A percentile compares a stretch with the other conserved stretches of the same genome.
Conservation (phyloP, 1,140 invertebrate genomes). For the Drosophila trapezifrons region DNA sequence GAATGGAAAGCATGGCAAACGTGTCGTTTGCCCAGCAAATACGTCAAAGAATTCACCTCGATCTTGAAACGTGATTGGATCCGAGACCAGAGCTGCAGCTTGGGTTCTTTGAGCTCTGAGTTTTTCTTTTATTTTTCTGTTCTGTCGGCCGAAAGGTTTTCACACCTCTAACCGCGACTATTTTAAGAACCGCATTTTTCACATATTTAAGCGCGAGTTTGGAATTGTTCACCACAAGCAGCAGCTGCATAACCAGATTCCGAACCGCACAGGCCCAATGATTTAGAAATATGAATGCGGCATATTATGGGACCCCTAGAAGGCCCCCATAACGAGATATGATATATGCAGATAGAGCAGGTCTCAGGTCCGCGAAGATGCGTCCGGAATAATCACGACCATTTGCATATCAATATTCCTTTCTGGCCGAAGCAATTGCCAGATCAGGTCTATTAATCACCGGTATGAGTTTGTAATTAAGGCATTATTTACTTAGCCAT, state of each 20-base stretch:
- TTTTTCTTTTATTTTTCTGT: not conserved
- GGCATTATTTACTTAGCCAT: not conserved
- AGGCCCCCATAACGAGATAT: not conserved
- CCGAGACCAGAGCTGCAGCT: conserved; percentile 5
- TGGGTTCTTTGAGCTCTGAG: conserved; percentile 2
- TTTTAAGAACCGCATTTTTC: conserved; percentile 62
- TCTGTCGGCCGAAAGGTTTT: conserved; percentile 44
- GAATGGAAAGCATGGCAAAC: conserved; percentile 51
- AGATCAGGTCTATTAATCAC: conserved; percentile 28
- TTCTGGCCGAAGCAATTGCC: not conserved
- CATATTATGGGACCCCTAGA: not conserved
- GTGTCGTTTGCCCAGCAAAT: conserved; percentile 56
- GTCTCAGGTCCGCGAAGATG: conserved; percentile 15
- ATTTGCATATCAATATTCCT: conserved; percentile 8
- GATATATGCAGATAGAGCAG: conserved; percentile 1
- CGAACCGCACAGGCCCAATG: not conserved
- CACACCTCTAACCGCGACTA: conserved; percentile 57
- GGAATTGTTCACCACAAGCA: conserved; percentile 38
- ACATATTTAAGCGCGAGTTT: conserved; percentile 58
- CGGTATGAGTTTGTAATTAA: conserved; percentile 2
- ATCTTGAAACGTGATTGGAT: conserved; percentile 81
- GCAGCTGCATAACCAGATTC: conserved; percentile 50
- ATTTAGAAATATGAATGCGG: conserved; percentile 6
- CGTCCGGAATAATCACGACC: conserved; percentile 4
- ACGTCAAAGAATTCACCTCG: conserved; percentile 76